Evolutionary conservation across 92 coral and sea anemone species (phyloP).

Genomic region (Epizoanthus ramosus): DNA sequence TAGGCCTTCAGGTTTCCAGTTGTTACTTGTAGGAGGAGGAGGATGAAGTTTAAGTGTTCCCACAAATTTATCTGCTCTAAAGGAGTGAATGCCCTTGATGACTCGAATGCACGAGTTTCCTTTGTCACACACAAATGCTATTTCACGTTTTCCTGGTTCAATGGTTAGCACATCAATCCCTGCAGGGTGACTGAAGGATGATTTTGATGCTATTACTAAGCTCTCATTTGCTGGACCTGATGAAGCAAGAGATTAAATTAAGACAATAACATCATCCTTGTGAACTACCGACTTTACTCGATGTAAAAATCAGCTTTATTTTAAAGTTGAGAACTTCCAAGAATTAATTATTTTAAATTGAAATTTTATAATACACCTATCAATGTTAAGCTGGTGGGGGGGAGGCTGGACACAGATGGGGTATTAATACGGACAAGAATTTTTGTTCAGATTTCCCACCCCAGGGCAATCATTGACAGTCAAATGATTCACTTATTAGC

Average conservation of each 20-base stretch:
- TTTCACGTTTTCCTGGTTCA: constrained; percentile 62
- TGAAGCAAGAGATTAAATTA: not conserved
- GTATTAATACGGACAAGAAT: too few relatives aligned
- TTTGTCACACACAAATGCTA: constrained; percentile 74
- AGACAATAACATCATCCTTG: not conserved
- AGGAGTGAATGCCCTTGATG: constrained; percentile 59
- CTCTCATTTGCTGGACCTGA: constrained; percentile 55
- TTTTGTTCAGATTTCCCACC: too few relatives aligned
- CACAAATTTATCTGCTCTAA: constrained; percentile 57
- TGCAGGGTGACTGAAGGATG: constrained; percentile 66
- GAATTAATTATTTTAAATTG: too few relatives aligned
- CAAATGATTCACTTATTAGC: too few relatives aligned
- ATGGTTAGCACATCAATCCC: constrained; percentile 64
- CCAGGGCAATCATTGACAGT: too few relatives aligned
- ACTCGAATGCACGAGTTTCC: constrained; percentile 57
- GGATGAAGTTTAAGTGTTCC: constrained; percentile 54
- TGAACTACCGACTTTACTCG: too few relatives aligned
- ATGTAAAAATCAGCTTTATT: too few relatives aligned
- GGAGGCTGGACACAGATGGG: too few relatives aligned
- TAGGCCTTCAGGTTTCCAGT: constrained; percentile 68
- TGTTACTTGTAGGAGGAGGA: constrained; percentile 15
- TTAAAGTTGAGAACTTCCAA: too few relatives aligned
- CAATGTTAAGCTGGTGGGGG: too few relatives aligned
- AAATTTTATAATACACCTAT: too few relatives aligned
- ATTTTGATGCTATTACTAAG: constrained; percentile 48